Percentiles rank a stretch among this genome's conserved stretches.
These are phyloP conservation scores for Schizaphis graminum DNA, from an alignment of 2,888 invertebrate genomes.

Conservation along the genomic window DNA sequence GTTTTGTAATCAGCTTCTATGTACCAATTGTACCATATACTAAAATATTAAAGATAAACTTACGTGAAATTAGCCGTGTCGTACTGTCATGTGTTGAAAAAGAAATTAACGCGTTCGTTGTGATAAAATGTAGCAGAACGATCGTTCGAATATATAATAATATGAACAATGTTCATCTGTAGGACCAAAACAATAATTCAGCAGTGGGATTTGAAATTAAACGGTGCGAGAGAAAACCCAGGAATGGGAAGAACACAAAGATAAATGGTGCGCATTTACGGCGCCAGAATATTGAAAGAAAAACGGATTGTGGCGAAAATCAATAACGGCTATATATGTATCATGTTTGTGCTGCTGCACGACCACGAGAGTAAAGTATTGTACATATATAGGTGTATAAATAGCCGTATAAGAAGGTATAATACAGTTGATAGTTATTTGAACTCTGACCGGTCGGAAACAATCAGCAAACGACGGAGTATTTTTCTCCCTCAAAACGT, in stretches of 20 bases:
- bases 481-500: neutral
- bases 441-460: neutral
- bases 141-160: neutral
- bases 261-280: conserved; percentile 27
- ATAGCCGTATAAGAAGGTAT: neutral
- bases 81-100: neutral
- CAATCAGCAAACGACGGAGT: neutral
- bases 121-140: neutral
- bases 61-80: neutral
- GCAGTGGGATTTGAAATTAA: neutral
- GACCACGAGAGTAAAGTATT: neutral
- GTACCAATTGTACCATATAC: neutral
- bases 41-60: neutral
- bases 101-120: neutral
- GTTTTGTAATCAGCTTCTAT: neutral
- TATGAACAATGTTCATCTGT: neutral
- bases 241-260: neutral
- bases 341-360: neutral
- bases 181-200: neutral
- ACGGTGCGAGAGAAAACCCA: neutral
- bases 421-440: neutral
- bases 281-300: neutral
- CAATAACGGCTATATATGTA: neutral
- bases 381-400: neutral
- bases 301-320: conserved; percentile 41